phyloP scores from a whole-genome alignment of 2,113 vertebrate genomes.

The Sarotherodon lohbergeri region DNA sequence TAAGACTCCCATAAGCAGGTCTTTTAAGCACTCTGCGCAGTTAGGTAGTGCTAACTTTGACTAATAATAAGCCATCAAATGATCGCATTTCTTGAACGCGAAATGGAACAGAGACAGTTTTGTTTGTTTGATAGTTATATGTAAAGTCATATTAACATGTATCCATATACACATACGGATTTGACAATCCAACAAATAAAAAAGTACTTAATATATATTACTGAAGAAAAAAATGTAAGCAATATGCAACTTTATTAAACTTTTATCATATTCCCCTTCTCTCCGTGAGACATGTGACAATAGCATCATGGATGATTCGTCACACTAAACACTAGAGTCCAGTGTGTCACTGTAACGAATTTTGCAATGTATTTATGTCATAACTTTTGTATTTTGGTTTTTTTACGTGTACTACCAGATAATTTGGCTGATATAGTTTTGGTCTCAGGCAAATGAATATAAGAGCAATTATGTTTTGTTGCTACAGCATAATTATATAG shows the following conservation, averaged over 20 bases:
- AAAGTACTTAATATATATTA: background rate
- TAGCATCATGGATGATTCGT: background rate
- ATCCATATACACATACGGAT: background rate
- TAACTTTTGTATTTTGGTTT: background rate
- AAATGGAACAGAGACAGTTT: background rate
- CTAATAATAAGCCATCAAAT: background rate
- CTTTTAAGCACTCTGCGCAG: background rate
- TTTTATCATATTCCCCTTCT: background rate
- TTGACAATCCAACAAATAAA: background rate
- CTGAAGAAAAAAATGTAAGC: background rate
- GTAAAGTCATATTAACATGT: background rate
- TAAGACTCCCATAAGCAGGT: background rate
- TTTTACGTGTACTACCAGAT: background rate
- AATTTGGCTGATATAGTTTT: background rate
- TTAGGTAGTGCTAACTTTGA: background rate
- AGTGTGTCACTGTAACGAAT: background rate
- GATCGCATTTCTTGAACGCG: background rate
- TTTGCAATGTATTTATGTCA: background rate
- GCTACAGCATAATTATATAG: background rate
- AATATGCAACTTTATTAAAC: background rate
- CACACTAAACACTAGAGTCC: background rate
- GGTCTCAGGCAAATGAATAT: background rate
- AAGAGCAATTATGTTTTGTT: background rate
- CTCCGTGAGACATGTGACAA: background rate
- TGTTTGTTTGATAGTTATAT: background rate